A percentile compares a stretch with the other conserved stretches of the same genome.
phyloP scores from a whole-genome alignment of 1,140 invertebrate genomes.

The Pentalonia nigronervosa region DNA sequence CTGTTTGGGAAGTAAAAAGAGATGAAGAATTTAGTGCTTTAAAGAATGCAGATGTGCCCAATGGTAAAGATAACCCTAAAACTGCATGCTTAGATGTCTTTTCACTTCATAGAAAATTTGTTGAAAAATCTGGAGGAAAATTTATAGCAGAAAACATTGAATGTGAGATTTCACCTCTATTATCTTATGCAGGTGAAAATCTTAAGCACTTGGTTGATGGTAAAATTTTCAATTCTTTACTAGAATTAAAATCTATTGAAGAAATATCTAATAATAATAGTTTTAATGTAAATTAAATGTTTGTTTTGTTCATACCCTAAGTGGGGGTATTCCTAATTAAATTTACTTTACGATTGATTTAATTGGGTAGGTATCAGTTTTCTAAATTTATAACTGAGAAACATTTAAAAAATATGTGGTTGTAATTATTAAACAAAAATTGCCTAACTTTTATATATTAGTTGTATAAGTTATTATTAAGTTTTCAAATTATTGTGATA shows the following conservation, averaged over 20 bases:
- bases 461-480: background rate
- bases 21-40: conserved; percentile 96
- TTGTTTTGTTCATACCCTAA: background rate
- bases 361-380: background rate
- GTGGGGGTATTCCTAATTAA: background rate
- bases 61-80: conserved; percentile 85
- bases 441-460: background rate
- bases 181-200: conserved; percentile 91
- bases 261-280: conserved; percentile 56
- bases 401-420: background rate
- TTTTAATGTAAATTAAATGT: background rate
- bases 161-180: conserved; percentile 89
- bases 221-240: conserved; percentile 75
- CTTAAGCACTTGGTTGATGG: conserved; percentile 72
- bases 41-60: conserved; percentile 88
- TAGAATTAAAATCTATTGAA: conserved; percentile 65
- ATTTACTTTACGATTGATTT: background rate
- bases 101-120: conserved; percentile 82
- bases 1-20: conserved; percentile 90
- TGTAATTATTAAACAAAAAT: background rate
- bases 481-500: background rate
- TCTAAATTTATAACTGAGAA: background rate
- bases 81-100: conserved; percentile 84
- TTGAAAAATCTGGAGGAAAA: conserved; percentile 82
- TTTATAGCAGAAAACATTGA: conserved; percentile 70